phyloP scores from a whole-genome alignment of 1,140 invertebrate genomes.

The Drosophila pseudoananassae region DNA sequence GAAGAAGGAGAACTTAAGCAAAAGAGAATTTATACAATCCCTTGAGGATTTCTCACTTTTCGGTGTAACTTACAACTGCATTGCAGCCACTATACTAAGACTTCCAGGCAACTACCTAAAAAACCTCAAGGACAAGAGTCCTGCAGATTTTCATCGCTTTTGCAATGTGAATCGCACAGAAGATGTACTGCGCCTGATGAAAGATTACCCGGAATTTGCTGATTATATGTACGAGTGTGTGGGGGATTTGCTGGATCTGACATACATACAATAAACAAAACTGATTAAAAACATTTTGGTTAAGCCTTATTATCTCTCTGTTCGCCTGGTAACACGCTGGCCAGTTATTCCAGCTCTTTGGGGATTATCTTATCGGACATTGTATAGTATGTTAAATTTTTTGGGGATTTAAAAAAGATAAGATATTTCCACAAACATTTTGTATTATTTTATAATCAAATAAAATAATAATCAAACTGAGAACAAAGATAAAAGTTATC shows the following conservation, averaged over 20 bases:
- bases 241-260: constrained; percentile 66
- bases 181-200: constrained; percentile 52
- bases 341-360: neutral
- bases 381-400: neutral
- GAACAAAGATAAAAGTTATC: neutral
- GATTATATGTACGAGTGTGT: constrained; percentile 70
- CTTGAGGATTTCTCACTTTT: constrained; percentile 63
- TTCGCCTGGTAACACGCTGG: constrained; percentile 40
- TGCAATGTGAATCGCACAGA: constrained; percentile 68
- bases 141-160: constrained; percentile 65
- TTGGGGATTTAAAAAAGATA: neutral
- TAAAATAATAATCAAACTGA: neutral
- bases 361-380: constrained; percentile 43
- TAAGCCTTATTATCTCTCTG: constrained; percentile 19
- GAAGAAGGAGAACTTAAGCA: constrained; percentile 35
- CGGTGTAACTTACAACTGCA: constrained; percentile 69
- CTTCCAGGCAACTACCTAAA: constrained; percentile 71
- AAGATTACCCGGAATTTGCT: constrained; percentile 46
- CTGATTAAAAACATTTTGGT: constrained; percentile 20
- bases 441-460: neutral
- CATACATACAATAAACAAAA: constrained; percentile 65
- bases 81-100: constrained; percentile 64
- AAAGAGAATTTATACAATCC: constrained; percentile 56
- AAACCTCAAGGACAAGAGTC: constrained; percentile 53
- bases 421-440: neutral